Evolutionary conservation across 2,113 vertebrate species (phyloP).

Genomic region (Poeciliopsis turrubarensis): DNA sequence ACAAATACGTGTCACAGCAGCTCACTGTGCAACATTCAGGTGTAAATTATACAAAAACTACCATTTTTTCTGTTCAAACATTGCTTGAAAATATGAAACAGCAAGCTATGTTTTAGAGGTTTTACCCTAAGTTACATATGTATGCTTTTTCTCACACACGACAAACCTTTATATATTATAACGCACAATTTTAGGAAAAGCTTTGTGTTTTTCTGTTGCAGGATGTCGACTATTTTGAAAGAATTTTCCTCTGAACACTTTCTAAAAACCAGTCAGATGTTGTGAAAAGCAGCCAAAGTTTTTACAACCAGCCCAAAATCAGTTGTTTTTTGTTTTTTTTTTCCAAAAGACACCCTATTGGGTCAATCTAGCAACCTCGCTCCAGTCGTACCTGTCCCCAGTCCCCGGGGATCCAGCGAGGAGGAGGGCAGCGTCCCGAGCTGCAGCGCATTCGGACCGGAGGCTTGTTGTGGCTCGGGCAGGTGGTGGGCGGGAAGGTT

Average conservation of each 20-base stretch:
- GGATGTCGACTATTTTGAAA: too few species aligned
- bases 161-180: too few species aligned
- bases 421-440: constrained; percentile 92
- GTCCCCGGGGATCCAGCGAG: constrained; percentile 95
- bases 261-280: too few species aligned
- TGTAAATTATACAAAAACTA: constrained; percentile 67
- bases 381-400: constrained; percentile 91
- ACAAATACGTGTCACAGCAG: constrained; percentile 64
- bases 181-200: too few species aligned
- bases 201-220: too few species aligned
- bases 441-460: constrained; percentile 93
- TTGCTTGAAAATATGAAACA: constrained; percentile 32
- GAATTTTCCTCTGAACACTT: too few species aligned
- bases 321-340: too few species aligned
- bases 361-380: too few species aligned
- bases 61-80: constrained; percentile 25
- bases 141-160: background rate
- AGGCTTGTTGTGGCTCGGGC: constrained; percentile 89
- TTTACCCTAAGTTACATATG: background rate
- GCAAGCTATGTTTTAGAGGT: background rate
- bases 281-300: too few species aligned
- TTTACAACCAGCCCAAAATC: too few species aligned
- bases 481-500: constrained; percentile 89
- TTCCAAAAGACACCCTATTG: too few species aligned
- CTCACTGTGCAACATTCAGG: constrained; percentile 73